Conservation (phyloP, 2,797 vertebrate genomes). For the Anguilla obscura region DNA sequence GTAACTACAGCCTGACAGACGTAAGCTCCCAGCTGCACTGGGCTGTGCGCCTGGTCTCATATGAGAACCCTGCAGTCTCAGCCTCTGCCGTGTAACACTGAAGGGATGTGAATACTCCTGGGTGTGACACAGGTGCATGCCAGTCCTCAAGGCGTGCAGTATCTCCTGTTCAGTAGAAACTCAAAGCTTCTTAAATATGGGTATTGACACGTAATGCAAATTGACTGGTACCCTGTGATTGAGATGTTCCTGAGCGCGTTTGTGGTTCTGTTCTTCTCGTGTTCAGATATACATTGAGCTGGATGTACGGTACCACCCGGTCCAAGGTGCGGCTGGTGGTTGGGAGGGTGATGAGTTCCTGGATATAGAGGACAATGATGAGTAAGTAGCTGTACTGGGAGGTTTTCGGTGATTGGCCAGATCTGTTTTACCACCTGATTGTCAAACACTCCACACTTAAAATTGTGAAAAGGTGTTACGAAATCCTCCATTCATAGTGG, state of each 20-base stretch:
- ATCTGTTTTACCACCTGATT: not conserved
- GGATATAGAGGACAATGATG: slow-evolving; percentile 66
- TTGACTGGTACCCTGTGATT: not conserved
- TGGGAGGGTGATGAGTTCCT: slow-evolving; percentile 85
- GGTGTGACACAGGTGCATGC: too few relatives aligned
- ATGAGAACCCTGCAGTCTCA: not conserved
- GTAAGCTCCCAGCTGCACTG: slow-evolving; percentile 63
- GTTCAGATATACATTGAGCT: slow-evolving; percentile 85
- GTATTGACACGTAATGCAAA: not conserved
- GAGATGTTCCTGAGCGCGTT: not conserved
- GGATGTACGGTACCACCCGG: slow-evolving; percentile 85
- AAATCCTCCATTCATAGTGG: too few relatives aligned
- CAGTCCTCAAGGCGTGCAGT: too few relatives aligned
- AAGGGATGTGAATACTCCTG: too few relatives aligned
- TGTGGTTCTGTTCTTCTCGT: slow-evolving; percentile 18
- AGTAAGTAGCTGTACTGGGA: slow-evolving; percentile 64
- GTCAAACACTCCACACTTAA: too few relatives aligned
- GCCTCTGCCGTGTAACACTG: not conserved
- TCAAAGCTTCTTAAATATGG: too few relatives aligned
- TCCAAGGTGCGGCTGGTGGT: slow-evolving; percentile 78
- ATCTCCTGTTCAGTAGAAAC: too few relatives aligned
- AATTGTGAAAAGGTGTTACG: too few relatives aligned
- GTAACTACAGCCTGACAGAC: slow-evolving; percentile 76
- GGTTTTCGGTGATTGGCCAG: not conserved
- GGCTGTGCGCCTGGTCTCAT: not conserved